Percentiles rank a stretch among this genome's conserved stretches.
These are phyloP conservation scores for Troides oblongomaculatus DNA, from an alignment of 2,888 invertebrate genomes.

Conservation along the genomic window DNA sequence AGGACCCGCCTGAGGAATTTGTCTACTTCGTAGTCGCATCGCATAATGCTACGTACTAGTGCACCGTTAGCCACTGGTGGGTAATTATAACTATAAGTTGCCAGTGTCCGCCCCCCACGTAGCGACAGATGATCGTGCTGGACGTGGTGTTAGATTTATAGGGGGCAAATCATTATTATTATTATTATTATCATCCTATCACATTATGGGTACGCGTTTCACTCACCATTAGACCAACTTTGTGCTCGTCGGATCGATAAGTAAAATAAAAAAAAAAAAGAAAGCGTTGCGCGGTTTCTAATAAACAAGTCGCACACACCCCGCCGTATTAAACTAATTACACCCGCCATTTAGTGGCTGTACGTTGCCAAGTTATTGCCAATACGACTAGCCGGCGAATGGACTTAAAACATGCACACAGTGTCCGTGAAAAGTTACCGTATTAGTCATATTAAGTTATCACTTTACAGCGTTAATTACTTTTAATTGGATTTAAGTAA, in stretches of 20 bases:
- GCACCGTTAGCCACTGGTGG: too few species aligned
- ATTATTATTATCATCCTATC: too few species aligned
- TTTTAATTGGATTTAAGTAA: background rate
- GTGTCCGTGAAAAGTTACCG: background rate
- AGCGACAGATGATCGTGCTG: too few species aligned
- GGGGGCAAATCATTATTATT: too few species aligned
- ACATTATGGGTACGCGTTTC: too few species aligned
- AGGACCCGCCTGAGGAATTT: too few species aligned
- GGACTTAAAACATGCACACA: background rate
- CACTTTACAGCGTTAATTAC: background rate
- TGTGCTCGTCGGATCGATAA: background rate
- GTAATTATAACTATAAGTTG: too few species aligned
- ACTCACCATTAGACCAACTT: background rate
- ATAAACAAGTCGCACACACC: constrained; percentile 1
- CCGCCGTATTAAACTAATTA: background rate
- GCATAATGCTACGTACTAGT: too few species aligned
- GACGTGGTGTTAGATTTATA: too few species aligned
- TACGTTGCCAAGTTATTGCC: constrained; percentile 3
- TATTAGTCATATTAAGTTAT: background rate
- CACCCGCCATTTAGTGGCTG: background rate
- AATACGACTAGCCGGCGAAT: background rate
- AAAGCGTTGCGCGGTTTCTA: background rate
- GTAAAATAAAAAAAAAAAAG: background rate
- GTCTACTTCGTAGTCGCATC: too few species aligned
- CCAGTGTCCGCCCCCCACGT: too few species aligned